Base-by-base conservation (phyloP, 2,888 invertebrate genomes). In the Nebria brevicollis region DNA sequence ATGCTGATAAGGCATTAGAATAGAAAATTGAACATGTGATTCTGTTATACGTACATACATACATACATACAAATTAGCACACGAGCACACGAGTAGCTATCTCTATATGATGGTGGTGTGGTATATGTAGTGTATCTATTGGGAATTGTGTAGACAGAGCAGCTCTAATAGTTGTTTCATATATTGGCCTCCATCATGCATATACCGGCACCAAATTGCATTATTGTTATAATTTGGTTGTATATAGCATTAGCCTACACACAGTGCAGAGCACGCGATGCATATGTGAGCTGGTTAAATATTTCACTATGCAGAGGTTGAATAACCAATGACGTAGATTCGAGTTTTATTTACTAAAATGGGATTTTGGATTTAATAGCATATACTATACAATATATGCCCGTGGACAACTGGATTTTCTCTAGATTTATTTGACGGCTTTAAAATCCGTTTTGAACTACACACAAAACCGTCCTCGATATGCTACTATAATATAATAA, bases 21-120 rank as follows among this genome's bases (percentile, higher is more conserved):
- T 81, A 77, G 81, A 81, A 81, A 81, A 81, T 81, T 76, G 81
- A 81, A 77, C 76, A 20, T n/a, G 65, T 72, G 76, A 77, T 77
- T 41, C 41, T 73, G 43, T 43, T 43, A 73, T 73, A 73, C 11
- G 11, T 72, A 72, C 26, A 5, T 72, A 72, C 13, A 13, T 20
- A 34, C 25, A 72, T 5, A 65, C 7, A 65, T 11, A 66, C 13
- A 66, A 11, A 66, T 7, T 34, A 4, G 34, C 34, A 4, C 34
- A 54, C 13, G 54, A 3, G 54, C 54, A 54, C 54, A 13, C 7
- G 6, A 11, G 54, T 54, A 54, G 10, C 1, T 25, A 15, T 13
- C 26, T 13, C 26, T 34, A 26, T 26, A 72, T n/a, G 34, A 25
- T 72, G 41, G n/a, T 72, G 2, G 11, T 20, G 20, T 20, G 20